These are phyloP conservation scores for Porites lutea DNA, from an alignment of 64 coral and sea anemone genomes.

Conservation along the genomic window DNA sequence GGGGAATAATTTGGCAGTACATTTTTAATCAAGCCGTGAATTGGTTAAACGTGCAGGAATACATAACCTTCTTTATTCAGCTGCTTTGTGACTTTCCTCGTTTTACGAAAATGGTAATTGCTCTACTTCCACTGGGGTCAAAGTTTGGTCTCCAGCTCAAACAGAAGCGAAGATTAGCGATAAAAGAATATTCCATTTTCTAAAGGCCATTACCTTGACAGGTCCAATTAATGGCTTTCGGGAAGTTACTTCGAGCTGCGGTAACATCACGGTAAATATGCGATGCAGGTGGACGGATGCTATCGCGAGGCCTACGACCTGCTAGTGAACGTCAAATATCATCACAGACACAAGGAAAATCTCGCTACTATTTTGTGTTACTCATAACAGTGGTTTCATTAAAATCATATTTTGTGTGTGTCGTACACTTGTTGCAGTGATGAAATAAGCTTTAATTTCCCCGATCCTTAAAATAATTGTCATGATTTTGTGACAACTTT, in stretches of 20 bases:
- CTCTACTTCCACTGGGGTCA: neutral
- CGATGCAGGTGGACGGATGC: neutral
- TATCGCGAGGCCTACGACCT: neutral
- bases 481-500: neutral
- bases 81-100: neutral
- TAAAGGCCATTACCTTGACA: neutral
- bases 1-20: neutral
- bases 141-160: neutral
- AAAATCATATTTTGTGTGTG: neutral
- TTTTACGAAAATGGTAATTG: slow-evolving; percentile 25
- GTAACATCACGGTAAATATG: neutral
- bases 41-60: neutral
- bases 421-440: neutral
- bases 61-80: neutral
- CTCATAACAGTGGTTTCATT: neutral
- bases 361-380: neutral
- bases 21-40: neutral
- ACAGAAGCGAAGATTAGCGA: slow-evolving; percentile 12
- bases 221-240: slow-evolving; percentile 18
- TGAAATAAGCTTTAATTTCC: neutral
- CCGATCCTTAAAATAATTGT: neutral
- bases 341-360: neutral
- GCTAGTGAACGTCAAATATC: neutral
- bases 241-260: neutral
- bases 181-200: slow-evolving; percentile 34